These are phyloP conservation scores for Pluvianellus socialis DNA, from an alignment of 2,113 vertebrate species.

Conservation along the genomic window DNA sequence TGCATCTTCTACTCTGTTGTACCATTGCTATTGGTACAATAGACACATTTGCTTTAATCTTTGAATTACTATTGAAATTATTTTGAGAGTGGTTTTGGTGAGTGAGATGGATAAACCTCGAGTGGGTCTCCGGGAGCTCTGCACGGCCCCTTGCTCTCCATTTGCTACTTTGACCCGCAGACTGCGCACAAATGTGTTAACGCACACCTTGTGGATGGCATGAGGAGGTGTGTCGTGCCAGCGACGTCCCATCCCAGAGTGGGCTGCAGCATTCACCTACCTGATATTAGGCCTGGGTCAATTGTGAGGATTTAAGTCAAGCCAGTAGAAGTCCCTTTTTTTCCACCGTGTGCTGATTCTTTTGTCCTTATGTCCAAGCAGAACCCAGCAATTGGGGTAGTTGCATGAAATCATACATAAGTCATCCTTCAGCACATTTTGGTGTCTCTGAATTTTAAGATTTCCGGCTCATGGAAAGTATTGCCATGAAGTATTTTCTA, in stretches of 20 bases:
- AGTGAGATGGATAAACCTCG: not conserved
- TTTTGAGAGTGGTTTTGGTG: not conserved
- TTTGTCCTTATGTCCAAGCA: not conserved
- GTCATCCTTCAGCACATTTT: not conserved
- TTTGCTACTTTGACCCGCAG: not conserved
- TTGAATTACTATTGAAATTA: not conserved
- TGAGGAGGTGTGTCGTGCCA: not conserved
- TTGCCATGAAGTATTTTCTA: not conserved
- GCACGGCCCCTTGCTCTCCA: not conserved
- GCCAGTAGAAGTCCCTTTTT: not conserved
- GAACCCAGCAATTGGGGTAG: not conserved
- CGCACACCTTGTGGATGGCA: rapidly evolving
- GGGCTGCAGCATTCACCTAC: not conserved
- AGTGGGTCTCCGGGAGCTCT: not conserved
- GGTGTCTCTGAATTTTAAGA: not conserved
- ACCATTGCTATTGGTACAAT: not conserved
- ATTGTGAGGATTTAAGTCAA: not conserved
- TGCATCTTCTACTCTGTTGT: not conserved
- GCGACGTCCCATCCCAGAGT: not conserved
- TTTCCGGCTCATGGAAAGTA: not conserved
- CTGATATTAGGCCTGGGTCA: not conserved
- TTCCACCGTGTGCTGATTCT: not conserved
- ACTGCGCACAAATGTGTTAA: not conserved
- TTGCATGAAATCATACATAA: not conserved
- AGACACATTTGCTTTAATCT: not conserved